phyloP scores from a whole-genome alignment of 2,797 vertebrate genomes.

The Labeo calbasu region DNA sequence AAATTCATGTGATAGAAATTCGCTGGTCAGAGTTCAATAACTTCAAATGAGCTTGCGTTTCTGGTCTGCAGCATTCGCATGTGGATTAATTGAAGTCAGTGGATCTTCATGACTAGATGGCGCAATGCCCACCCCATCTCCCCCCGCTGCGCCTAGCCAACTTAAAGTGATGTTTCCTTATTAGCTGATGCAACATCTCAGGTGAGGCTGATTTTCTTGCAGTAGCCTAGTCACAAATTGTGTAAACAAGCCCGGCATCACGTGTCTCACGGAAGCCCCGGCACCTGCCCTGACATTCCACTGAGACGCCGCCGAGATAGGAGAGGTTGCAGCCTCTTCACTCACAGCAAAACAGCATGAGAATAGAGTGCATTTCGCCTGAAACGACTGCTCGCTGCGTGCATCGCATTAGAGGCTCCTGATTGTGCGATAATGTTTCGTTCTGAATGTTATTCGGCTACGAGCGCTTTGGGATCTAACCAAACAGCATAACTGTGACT shows the following conservation, averaged over 20 bases:
- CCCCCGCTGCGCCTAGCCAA: not conserved
- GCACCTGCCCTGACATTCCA: slow-evolving; percentile 38
- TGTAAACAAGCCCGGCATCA: slow-evolving; percentile 34
- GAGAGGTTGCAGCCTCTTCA: slow-evolving; percentile 33
- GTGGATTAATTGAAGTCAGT: not conserved
- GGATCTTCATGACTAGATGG: not conserved
- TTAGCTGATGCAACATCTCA: slow-evolving; percentile 37
- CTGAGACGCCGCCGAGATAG: slow-evolving; percentile 25
- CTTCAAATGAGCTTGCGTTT: not conserved
- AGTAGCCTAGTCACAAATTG: slow-evolving; percentile 29
- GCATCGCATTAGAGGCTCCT: slow-evolving; percentile 29
- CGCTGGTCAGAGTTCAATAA: not conserved
- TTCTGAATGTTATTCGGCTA: slow-evolving; percentile 27
- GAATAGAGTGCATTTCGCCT: slow-evolving; percentile 3
- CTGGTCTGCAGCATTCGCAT: not conserved
- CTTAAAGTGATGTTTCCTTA: not conserved
- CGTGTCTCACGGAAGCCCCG: slow-evolving; percentile 7
- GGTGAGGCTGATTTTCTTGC: slow-evolving; percentile 14
- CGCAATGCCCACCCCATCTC: not conserved
- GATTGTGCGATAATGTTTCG: slow-evolving; percentile 32
- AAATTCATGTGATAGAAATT: not conserved
- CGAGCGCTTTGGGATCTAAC: slow-evolving; percentile 36
- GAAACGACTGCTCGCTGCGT: slow-evolving; percentile 27
- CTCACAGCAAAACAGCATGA: slow-evolving; percentile 20
- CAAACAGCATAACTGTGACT: slow-evolving; percentile 36